Evolutionary conservation across 2,113 vertebrate genomes (phyloP), one percentile per base, ranked within the genome.

Genomic region (Ariopsis seemanni): DNA sequence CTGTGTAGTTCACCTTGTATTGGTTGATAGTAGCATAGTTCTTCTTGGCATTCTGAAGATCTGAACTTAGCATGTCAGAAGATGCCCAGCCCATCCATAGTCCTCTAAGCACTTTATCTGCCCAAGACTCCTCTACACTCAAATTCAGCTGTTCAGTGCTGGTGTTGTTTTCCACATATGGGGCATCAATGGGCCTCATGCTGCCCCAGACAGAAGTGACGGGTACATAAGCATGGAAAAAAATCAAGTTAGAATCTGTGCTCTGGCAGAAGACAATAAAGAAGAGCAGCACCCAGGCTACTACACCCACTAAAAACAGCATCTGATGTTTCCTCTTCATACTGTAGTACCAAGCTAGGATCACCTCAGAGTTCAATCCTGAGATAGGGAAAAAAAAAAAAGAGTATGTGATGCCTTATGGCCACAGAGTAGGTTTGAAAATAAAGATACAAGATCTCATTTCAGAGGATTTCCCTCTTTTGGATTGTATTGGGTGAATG

Each of bases 11-110:
- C 90, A 97, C 97, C 0, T 94, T 95, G n/a, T 96, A 95, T 86
- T 94, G 95, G 91, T 97, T 97, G 88, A 93, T 86, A 48, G 85
- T 89, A 89, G 96, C 86, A 86, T 97, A 96, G 71, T 95, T 92
- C 84, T 91, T 93, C 93, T 96, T 96, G 4, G 94, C 95, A 88
- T 93, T 94, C 91, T 96, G 96, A 82, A 97, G 93, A 52, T 94
- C 94, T 67, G 93, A 93, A 74, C 90, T 94, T 87, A 97, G 90
- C 96, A 97, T 96, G 67, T 90, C 93, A 67, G 94, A 94, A 20
- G 96, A 96, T 22, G 95, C 95, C 20, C 95, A 90, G 7, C 96
- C 96, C 88, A 93, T 95, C 96, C 97, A 97, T 48, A 97, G 94
- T 82, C 93, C 95, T 83, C 92, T 93, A 55, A 97, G 92, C 89